Conservation (phyloP, 1,140 invertebrate genomes). For the Hydropsyche tenuis region DNA sequence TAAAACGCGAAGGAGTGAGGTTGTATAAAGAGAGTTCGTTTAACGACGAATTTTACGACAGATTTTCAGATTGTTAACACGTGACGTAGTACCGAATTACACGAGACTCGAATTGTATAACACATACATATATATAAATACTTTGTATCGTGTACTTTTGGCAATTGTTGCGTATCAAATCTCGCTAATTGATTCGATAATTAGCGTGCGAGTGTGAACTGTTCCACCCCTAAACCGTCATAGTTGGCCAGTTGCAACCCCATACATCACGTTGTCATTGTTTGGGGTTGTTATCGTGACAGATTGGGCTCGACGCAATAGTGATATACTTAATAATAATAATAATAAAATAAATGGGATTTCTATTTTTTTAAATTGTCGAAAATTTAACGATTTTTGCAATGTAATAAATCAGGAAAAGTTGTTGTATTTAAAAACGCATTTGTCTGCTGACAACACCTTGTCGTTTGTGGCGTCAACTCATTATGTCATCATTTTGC, state of each 20-base stretch:
- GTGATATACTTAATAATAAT: too few species aligned
- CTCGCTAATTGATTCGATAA: background rate
- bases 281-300: constrained; percentile 3
- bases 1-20: too few species aligned
- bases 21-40: background rate
- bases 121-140: background rate
- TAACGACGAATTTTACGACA: constrained; percentile 16
- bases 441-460: too few species aligned
- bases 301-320: too few species aligned
- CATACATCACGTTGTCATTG: constrained; percentile 8
- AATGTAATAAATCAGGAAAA: too few species aligned
- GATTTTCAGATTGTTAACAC: constrained; percentile 17
- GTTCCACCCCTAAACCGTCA: background rate
- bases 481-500: constrained; percentile 32
- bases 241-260: background rate
- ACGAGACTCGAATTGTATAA: too few species aligned
- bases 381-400: too few species aligned
- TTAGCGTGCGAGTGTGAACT: background rate
- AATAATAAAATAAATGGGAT: too few species aligned
- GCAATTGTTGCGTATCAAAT: background rate
- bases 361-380: too few species aligned
- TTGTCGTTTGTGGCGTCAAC: constrained; percentile 15
- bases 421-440: too few species aligned
- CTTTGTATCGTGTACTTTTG: background rate
- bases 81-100: too few species aligned